Base-by-base conservation (phyloP, 2,888 invertebrate species). In the Zhengitettix transpicula region DNA sequence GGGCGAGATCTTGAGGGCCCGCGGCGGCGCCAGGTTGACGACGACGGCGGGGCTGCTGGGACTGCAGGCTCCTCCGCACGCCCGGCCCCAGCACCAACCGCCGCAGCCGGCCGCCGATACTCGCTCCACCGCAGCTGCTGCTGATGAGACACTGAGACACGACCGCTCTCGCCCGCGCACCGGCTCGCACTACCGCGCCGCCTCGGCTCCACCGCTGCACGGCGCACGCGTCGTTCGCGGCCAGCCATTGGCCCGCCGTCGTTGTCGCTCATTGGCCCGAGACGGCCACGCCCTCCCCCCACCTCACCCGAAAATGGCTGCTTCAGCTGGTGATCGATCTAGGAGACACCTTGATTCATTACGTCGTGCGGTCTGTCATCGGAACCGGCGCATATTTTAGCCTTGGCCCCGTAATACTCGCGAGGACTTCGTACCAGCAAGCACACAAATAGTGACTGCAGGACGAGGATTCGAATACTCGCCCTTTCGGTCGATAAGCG, bases 1-100 rank as follows among this genome's bases (percentile, higher is more conserved):
- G 63, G 77, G 76, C 67, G 76, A 75, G 17, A 78, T 75, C 71
- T 75, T 76, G 72, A 72, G 67, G 63, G 69, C 67, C 60, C 71
- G 69, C 66, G 67, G 65, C 65, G 68, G 68, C 63, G 67, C 68
- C 66, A 70, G 70, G 65, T 69, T 69, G 65, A 67, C 67, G 58
- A 69, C 67, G 59, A 68, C 69, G 64, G 64, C 67, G 69, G 66
- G 67, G 67, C 61, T 67, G 65, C 59, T 65, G 65, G 64, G 65
- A 61, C 58, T 58, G 58, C 60, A 61, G 58, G 53, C 53, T 57
- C 51, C 55, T 53, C 56, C 63, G 58, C 53, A 54, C 55, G 63
- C 58, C 55, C 42, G 55, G 57, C 40, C 44, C 28, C 58, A 54
- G 55, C 40, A n/a, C 56, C 51, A 58, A 54, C 56, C 63, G 58